Evolutionary conservation across 2,888 invertebrate species (phyloP).

Genomic region (Ochropleura leucogaster): DNA sequence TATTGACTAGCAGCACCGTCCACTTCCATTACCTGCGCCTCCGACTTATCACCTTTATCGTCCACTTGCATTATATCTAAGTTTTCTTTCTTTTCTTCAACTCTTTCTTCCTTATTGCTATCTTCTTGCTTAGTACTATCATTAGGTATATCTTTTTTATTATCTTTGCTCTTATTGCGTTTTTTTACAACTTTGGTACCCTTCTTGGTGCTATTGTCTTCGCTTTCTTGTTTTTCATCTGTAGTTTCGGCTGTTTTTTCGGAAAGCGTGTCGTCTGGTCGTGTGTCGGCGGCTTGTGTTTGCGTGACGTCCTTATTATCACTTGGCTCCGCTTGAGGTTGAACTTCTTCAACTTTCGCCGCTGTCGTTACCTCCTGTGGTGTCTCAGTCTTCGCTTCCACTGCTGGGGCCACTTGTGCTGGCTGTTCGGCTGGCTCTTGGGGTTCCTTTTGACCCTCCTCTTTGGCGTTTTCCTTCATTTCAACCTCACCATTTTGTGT

Average conservation of each 20-base stretch:
- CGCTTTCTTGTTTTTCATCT: constrained; percentile 71
- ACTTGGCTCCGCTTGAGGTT: constrained; percentile 43
- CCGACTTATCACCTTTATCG: constrained; percentile 78
- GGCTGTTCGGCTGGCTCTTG: constrained; percentile 56
- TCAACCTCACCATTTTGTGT: constrained; percentile 82
- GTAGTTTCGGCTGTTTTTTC: constrained; percentile 64
- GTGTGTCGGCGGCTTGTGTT: constrained; percentile 74
- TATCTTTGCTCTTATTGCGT: constrained; percentile 88
- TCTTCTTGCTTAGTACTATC: constrained; percentile 75
- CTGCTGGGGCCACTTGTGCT: constrained; percentile 43
- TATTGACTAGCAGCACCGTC: constrained; percentile 90
- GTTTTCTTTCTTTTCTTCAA: constrained; percentile 72
- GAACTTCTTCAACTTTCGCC: constrained; percentile 53
- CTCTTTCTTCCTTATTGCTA: constrained; percentile 71
- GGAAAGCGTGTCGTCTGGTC: constrained; percentile 73
- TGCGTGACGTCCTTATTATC: constrained; percentile 63
- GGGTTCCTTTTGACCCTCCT: constrained; percentile 66
- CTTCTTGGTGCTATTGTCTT: constrained; percentile 78
- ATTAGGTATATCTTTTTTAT: constrained; percentile 73
- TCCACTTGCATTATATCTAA: constrained; percentile 79
- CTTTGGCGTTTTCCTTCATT: constrained; percentile 79
- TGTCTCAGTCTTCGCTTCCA: constrained; percentile 63
- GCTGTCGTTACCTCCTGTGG: constrained; percentile 65
- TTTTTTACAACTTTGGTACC: constrained; percentile 83
- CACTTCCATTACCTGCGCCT: constrained; percentile 85